Percentiles rank a stretch among this genome's conserved stretches.
These are phyloP conservation scores for Zaprionus nigranus DNA, from an alignment of 1,140 invertebrate genomes.

Conservation along the genomic window DNA sequence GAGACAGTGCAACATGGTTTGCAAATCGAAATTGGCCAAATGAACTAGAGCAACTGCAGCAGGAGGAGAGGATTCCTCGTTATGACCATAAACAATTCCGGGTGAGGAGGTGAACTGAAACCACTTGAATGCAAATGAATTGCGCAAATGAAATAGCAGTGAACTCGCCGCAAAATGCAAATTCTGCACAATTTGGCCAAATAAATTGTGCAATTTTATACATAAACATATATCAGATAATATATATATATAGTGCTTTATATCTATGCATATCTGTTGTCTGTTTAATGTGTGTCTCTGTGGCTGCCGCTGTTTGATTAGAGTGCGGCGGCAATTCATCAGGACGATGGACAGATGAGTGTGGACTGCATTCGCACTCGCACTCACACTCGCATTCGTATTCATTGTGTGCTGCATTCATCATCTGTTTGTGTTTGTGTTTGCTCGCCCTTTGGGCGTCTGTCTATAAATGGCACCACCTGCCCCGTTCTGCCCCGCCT, in stretches of 20 bases:
- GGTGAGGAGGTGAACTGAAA: conserved; percentile 1
- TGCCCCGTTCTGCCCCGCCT: neutral
- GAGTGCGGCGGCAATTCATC: conserved; percentile 6
- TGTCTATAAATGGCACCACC: neutral
- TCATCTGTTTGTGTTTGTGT: neutral
- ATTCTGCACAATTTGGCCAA: conserved; percentile 47
- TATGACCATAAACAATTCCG: conserved; percentile 18
- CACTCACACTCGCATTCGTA: neutral
- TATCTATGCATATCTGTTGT: neutral
- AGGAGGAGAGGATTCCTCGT: conserved; percentile 11
- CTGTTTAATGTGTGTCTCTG: neutral
- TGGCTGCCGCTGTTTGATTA: conserved; percentile 6
- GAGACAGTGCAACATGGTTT: neutral
- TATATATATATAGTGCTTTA: neutral
- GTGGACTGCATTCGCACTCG: neutral
- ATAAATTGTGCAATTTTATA: conserved; percentile 10
- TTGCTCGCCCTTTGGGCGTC: too few relatives aligned
- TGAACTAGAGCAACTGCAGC: conserved; percentile 23
- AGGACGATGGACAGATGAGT: neutral
- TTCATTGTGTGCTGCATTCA: neutral
- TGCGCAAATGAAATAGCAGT: conserved; percentile 29
- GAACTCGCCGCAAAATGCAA: conserved; percentile 32
- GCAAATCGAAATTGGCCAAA: conserved; percentile 36
- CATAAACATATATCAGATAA: neutral
- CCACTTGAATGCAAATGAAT: conserved; percentile 34